Conservation (phyloP, 2,797 vertebrate species). For the Xiphophorus birchmanni region DNA sequence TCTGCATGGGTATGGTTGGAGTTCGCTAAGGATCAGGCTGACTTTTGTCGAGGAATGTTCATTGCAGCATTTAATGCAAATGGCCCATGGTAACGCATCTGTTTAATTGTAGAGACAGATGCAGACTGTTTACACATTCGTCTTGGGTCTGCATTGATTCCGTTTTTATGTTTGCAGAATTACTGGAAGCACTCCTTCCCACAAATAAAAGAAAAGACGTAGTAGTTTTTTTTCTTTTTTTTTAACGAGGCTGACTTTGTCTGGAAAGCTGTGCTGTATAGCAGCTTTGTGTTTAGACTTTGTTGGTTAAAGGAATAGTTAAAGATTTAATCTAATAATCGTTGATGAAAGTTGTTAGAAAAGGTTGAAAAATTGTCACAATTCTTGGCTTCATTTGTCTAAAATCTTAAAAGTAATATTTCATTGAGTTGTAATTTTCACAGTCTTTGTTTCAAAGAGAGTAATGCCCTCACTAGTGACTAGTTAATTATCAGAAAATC, state of each 20-base stretch:
- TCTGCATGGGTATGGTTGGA: slow-evolving; percentile 16
- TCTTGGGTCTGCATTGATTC: slow-evolving; percentile 15
- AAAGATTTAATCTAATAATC: background rate
- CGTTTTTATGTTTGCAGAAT: slow-evolving; percentile 19
- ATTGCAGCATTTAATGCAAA: background rate
- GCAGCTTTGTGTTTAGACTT: slow-evolving; percentile 30
- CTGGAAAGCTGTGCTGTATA: slow-evolving; percentile 15
- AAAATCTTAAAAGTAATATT: background rate
- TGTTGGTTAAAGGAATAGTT: background rate
- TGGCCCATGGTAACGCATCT: background rate
- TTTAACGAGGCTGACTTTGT: slow-evolving; percentile 20
- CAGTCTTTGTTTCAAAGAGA: background rate
- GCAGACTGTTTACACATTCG: slow-evolving; percentile 10
- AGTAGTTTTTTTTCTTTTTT: slow-evolving; percentile 5
- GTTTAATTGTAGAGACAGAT: slow-evolving; percentile 11
- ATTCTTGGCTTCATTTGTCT: background rate
- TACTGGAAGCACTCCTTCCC: slow-evolving; percentile 21
- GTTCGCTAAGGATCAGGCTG: slow-evolving; percentile 33
- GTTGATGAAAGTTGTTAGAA: background rate
- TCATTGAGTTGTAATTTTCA: background rate
- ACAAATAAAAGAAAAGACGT: slow-evolving; percentile 22
- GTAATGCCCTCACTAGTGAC: background rate
- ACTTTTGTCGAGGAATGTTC: slow-evolving; percentile 12
- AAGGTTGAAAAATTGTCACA: background rate
- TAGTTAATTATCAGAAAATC: background rate